Conservation (phyloP, 2,888 invertebrate species). For the Caenorhabditis panamensis region DNA sequence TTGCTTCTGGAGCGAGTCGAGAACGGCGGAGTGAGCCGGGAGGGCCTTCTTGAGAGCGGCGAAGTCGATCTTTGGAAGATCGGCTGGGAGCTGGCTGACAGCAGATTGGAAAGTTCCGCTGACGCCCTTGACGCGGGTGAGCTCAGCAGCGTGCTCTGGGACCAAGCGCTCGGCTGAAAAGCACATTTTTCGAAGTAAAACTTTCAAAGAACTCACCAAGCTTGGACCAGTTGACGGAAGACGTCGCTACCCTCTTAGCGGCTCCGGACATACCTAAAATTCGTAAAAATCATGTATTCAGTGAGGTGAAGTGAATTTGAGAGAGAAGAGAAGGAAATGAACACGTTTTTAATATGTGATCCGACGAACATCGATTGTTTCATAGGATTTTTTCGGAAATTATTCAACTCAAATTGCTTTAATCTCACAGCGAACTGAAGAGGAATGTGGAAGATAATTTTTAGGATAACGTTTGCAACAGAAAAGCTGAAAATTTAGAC, state of each 20-base stretch:
- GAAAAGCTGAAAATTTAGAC: not conserved
- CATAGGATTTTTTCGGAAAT: no score
- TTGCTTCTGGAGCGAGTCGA: slow-evolving; percentile 80
- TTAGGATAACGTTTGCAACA: not conserved
- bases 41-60: slow-evolving; percentile 80
- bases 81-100: slow-evolving; percentile 77
- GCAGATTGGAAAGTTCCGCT: slow-evolving; percentile 76
- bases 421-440: no score
- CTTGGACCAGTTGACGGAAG: slow-evolving; percentile 80
- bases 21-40: slow-evolving; percentile 76
- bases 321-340: no score
- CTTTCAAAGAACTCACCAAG: slow-evolving; percentile 62
- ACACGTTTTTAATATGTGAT: no score
- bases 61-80: slow-evolving; percentile 80
- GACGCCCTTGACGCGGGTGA: slow-evolving; percentile 78
- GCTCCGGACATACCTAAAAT: slow-evolving; percentile 76
- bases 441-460: no score
- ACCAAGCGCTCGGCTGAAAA: slow-evolving; percentile 63
- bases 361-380: no score
- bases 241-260: slow-evolving; percentile 78
- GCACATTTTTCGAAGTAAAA: not conserved
- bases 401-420: no score
- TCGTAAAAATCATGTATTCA: not conserved
- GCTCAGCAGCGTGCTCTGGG: slow-evolving; percentile 76
- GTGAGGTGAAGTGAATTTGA: no score